Percentiles rank a stretch among this genome's conserved stretches.
Conservation (phyloP, 2,888 invertebrate species). For the Melanargia galathea region DNA sequence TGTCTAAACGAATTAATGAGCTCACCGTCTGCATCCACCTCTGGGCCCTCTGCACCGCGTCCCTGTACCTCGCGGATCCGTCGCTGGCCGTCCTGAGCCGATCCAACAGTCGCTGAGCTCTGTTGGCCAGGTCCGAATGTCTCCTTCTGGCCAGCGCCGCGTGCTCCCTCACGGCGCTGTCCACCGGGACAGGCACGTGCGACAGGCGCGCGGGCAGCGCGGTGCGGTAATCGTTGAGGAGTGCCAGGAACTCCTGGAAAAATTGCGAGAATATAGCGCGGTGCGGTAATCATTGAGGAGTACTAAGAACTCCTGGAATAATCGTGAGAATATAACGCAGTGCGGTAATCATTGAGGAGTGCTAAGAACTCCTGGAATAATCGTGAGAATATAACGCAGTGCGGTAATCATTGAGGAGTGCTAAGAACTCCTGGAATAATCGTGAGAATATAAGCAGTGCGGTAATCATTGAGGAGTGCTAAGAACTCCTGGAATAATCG, state of each 20-base stretch:
- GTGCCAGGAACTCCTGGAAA: conserved; percentile 87
- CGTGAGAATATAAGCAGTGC: no score
- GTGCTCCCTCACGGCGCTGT: conserved; percentile 89
- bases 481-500: no score
- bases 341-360: no score
- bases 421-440: no score
- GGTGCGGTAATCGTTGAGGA: conserved; percentile 94
- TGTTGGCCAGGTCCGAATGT: conserved; percentile 90
- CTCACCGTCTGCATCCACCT: conserved; percentile 89
- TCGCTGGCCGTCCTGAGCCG: conserved; percentile 89
- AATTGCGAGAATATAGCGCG: not conserved
- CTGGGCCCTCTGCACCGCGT: conserved; percentile 90
- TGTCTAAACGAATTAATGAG: no score
- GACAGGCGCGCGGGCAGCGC: conserved; percentile 91
- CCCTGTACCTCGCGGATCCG: conserved; percentile 84
- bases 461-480: no score
- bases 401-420: no score
- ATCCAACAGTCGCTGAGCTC: conserved; percentile 93
- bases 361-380: no score
- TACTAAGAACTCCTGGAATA: no score
- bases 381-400: no score
- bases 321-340: no score
- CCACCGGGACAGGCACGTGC: conserved; percentile 87
- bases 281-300: no score
- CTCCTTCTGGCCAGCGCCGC: conserved; percentile 90